Conservation (phyloP, 2,888 invertebrate species). For the Malachius bipustulatus region DNA sequence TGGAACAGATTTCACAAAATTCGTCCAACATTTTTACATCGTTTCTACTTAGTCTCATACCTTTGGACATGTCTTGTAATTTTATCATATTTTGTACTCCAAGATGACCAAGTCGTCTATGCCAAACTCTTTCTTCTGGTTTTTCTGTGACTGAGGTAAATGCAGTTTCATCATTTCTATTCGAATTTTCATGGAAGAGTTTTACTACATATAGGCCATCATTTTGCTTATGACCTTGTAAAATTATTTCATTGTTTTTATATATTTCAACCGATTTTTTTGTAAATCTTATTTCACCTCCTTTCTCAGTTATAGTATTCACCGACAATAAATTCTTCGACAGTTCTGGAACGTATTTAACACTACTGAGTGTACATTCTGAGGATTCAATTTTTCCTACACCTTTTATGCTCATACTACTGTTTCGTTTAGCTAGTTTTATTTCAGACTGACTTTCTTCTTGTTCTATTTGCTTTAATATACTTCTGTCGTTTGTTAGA, state of each 20-base stretch:
- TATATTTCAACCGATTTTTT: conserved; percentile 15
- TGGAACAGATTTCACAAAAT: conserved; percentile 29
- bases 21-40: conserved; percentile 14
- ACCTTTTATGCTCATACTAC: conserved; percentile 3
- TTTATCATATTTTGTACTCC: conserved; percentile 13
- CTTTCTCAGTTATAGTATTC: too few species aligned
- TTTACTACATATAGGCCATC: conserved; percentile 10
- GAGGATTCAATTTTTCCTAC: conserved; percentile 4
- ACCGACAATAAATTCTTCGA: too few species aligned
- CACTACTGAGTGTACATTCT: conserved; percentile 13
- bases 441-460: conserved; percentile 4
- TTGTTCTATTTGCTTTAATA: conserved; percentile 1
- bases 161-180: too few species aligned
- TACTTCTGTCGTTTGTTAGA: conserved; percentile 2
- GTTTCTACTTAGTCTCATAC: conserved; percentile 10
- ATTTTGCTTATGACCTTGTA: conserved; percentile 10
- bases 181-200: too few species aligned
- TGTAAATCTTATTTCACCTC: conserved; percentile 15
- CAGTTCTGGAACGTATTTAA: conserved; percentile 17
- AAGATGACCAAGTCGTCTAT: conserved; percentile 13
- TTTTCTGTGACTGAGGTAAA: too few species aligned
- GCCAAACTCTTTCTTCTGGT: conserved; percentile 10
- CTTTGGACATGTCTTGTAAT: conserved; percentile 11
- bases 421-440: conserved; percentile 7
- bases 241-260: conserved; percentile 9